These are phyloP conservation scores for Ephialtes manifestator DNA, from an alignment of 2,888 invertebrate genomes.

Conservation along the genomic window DNA sequence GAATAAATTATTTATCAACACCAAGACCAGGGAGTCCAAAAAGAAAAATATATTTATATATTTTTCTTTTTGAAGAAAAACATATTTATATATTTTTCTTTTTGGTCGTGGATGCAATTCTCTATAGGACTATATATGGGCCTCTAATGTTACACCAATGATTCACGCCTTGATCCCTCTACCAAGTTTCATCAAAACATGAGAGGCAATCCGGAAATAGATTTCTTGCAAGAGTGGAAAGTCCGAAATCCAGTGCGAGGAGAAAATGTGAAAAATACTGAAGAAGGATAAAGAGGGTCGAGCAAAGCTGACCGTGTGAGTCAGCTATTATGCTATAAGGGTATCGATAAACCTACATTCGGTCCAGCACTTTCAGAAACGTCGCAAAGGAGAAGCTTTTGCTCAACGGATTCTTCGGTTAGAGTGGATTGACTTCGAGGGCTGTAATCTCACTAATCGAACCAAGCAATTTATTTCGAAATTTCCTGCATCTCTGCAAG, in stretches of 20 bases:
- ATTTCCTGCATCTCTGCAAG: constrained; percentile 25
- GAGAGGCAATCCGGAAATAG: constrained; percentile 19
- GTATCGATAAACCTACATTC: constrained; percentile 37
- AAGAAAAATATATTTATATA: too few relatives aligned
- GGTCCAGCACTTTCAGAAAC: constrained; percentile 54
- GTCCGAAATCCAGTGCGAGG: constrained; percentile 11
- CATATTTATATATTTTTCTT: neutral
- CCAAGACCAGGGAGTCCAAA: neutral
- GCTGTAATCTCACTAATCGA: constrained; percentile 78
- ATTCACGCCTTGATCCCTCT: constrained; percentile 9
- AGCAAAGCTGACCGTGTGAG: constrained; percentile 58
- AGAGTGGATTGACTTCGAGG: constrained; percentile 69
- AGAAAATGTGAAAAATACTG: constrained; percentile 9
- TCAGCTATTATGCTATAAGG: constrained; percentile 57
- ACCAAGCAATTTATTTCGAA: constrained; percentile 48
- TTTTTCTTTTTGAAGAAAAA: too few relatives aligned
- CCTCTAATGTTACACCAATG: constrained; percentile 17
- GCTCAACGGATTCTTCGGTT: constrained; percentile 14
- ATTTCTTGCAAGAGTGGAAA: constrained; percentile 40
- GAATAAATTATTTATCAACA: neutral
- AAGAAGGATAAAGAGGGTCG: constrained; percentile 18
- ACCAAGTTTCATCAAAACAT: constrained; percentile 11
- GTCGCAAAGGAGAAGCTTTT: constrained; percentile 29
- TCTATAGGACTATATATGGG: neutral
- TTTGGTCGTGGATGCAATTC: neutral